Evolutionary conservation across 2,888 invertebrate species (phyloP), one percentile per base, ranked within the genome.

Genomic region (Zygaena filipendulae): DNA sequence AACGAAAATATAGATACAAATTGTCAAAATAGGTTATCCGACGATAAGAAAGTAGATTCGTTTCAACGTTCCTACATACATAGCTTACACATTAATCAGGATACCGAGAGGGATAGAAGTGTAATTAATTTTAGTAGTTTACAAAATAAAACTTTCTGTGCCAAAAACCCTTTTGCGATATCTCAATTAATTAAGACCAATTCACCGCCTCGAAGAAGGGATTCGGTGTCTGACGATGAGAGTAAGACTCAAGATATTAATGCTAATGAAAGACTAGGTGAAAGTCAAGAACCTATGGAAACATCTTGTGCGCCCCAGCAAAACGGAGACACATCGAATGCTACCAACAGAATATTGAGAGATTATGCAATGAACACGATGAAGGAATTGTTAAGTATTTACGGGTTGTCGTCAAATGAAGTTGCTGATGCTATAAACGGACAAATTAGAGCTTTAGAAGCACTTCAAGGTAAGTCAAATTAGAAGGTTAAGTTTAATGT

Each of bases 331-430:
- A 57, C 63, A 16, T 61, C 68, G 20, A 70, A 66, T 37, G 71
- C 82, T 36, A 81, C 83, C 12, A 84, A 83, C 43, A 82, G 82
- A 41, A 87, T 86, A 42, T 81, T 91, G 64, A 83, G 88, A 47
- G 90, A 90, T 51, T 90, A 88, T 57, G 90, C 90, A 3, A 87
- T 90, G 75, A 88, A 86, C 45, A 90, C 90, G 6, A 89, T 91
- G 87, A 85, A 88, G 44, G 90, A 91, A 54, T 64, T 91, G 26
- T 69, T 91, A 30, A 87, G 88, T 13, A 88, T 91, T 47, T 90
- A 90, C 56, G 90, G 90, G 11, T 71, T 90, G 42, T 87, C 87
- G 29, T 85, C 85, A 10, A 81, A 79, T 39, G 90, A 88, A 56
- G 86, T 87, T 27, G 84, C 86, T 21, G 88, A 88, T 52, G 84